These are phyloP conservation scores for Chionoecetes opilio DNA, from an alignment of 1,140 invertebrate genomes.

Conservation along the genomic window DNA sequence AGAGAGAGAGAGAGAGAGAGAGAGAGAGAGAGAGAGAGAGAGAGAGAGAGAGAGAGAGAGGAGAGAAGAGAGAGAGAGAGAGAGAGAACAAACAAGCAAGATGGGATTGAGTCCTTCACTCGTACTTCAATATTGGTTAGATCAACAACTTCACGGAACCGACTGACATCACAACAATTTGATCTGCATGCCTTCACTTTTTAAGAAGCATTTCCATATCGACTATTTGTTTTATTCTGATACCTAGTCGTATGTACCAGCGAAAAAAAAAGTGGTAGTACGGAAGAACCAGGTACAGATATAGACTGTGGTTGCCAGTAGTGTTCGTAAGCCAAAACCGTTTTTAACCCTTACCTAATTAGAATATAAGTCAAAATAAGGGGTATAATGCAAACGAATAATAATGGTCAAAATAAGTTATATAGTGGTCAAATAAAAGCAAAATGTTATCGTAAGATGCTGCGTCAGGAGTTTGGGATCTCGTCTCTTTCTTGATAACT, in stretches of 20 bases:
- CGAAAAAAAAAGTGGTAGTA: too few relatives aligned
- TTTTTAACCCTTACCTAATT: too few relatives aligned
- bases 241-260: neutral
- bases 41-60: slow-evolving; percentile 27
- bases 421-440: too few relatives aligned
- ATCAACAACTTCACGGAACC: slow-evolving; percentile 1
- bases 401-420: too few relatives aligned
- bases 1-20: neutral
- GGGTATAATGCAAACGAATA: too few relatives aligned
- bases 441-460: too few relatives aligned
- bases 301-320: too few relatives aligned
- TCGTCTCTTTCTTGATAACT: too few relatives aligned
- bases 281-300: too few relatives aligned
- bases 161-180: neutral
- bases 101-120: neutral
- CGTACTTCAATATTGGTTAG: slow-evolving; percentile 20
- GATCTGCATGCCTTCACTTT: neutral
- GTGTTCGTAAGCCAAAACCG: too few relatives aligned
- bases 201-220: neutral
- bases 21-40: slow-evolving; percentile 24
- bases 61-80: neutral
- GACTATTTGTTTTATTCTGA: neutral
- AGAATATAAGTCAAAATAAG: too few relatives aligned
- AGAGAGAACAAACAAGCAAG: slow-evolving; percentile 13
- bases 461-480: too few relatives aligned